Conservation (phyloP, 2,888 invertebrate genomes). For the Clivina fossor region DNA sequence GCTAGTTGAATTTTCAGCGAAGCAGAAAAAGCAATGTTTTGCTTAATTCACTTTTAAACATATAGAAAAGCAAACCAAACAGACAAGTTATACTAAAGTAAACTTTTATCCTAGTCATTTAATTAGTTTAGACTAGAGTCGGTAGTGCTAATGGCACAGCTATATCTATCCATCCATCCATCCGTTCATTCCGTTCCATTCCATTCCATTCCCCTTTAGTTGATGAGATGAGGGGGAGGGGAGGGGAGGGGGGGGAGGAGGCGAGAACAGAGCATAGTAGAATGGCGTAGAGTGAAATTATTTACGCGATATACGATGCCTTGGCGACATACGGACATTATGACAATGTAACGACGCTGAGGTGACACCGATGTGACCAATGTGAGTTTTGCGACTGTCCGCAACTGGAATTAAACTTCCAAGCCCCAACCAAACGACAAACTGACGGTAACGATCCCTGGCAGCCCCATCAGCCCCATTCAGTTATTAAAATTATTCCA, state of each 20-base stretch:
- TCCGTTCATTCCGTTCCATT: no score
- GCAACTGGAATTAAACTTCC: no score
- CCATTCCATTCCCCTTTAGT: neutral
- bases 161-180: slow-evolving; percentile 6
- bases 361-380: no score
- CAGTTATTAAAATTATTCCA: no score
- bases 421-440: no score
- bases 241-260: neutral
- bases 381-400: no score
- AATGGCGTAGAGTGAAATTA: no score
- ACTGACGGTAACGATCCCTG: no score
- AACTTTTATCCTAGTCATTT: slow-evolving; percentile 20
- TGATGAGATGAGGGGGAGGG: neutral
- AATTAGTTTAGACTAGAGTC: slow-evolving; percentile 25
- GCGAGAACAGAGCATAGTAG: neutral
- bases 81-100: no score
- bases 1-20: slow-evolving; percentile 9
- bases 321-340: neutral
- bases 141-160: slow-evolving; percentile 18
- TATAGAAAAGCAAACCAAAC: slow-evolving; percentile 3
- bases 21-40: slow-evolving; percentile 1
- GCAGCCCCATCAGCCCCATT: no score
- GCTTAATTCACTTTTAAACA: slow-evolving; percentile 24
- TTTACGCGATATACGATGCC: no score
- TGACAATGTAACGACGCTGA: neutral